Evolutionary conservation across 2,797 vertebrate genomes (phyloP), one percentile per base, ranked within the genome.

Genomic region (Lutjanus argentimaculatus): DNA sequence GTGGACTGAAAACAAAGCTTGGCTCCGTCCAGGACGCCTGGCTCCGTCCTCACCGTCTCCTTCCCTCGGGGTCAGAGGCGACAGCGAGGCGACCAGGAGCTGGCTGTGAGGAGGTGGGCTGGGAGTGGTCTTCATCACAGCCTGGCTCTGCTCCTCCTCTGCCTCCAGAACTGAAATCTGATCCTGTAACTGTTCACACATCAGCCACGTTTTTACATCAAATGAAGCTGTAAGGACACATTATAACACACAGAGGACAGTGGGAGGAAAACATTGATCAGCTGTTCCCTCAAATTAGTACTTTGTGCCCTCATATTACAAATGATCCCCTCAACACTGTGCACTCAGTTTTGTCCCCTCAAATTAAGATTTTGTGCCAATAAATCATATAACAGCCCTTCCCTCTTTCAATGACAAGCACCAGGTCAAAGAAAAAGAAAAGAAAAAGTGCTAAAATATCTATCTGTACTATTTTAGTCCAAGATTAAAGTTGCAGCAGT

Each of bases 1-100:
- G 85, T 36, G 61, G 75, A 73, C 85, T 85, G 87, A 90, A 88
- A 91, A 79, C 80, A 85, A 75, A 87, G 85, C 87, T 88, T 90
- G 90, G 89, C 90, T 88, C 21, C 7, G 52, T 19, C 64, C 46
- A 4, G 74, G 81, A 65, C 79, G 80, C 76, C 84, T 92, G 75
- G 83, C 85, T 82, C 65, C 5, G 17, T 83, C 80, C 78, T 78
- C 63, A 0, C 45, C 21, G 69, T 56, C 75, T 51, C 21, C 43
- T 36, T 51, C 82, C 85, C 81, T 74, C 76, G 2, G 49, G 86
- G 84, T 86, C 77, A 75, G 43, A 45, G 84, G 75, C 7, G 21
- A 53, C 25, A 4, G n/a, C 2, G 56, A 55, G 46, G 61, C 4
- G 66, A 75, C 65, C 70, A 13, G 59, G 82, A 88, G 77, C 80